Conservation (phyloP, 1,140 invertebrate genomes). For the Bombus confusus region DNA sequence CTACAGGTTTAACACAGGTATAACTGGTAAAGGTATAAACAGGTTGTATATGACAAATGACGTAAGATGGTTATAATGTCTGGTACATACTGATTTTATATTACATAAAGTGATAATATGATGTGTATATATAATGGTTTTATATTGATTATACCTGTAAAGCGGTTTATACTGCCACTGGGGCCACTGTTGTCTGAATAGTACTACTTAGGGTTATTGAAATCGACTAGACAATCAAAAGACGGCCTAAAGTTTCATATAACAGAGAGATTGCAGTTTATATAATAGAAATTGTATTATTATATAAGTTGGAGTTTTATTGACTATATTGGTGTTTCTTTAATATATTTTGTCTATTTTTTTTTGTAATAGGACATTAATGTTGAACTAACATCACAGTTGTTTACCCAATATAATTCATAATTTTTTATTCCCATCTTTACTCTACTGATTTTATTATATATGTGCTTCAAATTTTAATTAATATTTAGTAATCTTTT, state of each 20-base stretch:
- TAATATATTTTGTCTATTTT: conserved; percentile 15
- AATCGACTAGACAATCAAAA: conserved; percentile 58
- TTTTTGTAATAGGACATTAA: conserved; percentile 17
- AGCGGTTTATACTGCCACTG: conserved; percentile 63
- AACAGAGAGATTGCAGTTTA: conserved; percentile 48
- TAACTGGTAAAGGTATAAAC: conserved; percentile 80
- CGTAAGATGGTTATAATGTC: conserved; percentile 77
- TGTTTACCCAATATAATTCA: background rate
- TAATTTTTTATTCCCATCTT: background rate
- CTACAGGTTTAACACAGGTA: conserved; percentile 83
- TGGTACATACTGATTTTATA: conserved; percentile 56
- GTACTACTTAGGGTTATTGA: conserved; percentile 50
- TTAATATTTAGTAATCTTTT: conserved; percentile 49
- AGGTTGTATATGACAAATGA: conserved; percentile 82
- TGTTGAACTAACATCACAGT: background rate
- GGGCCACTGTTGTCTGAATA: conserved; percentile 62
- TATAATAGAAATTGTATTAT: conserved; percentile 2
- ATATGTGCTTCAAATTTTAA: background rate
- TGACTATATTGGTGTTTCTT: conserved; percentile 3
- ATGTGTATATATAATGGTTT: conserved; percentile 51
- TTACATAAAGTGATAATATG: conserved; percentile 28
- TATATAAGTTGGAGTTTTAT: conserved; percentile 18
- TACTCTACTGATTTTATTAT: conserved; percentile 5
- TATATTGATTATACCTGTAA: conserved; percentile 48
- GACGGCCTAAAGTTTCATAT: conserved; percentile 50